Conservation (phyloP, 2,797 vertebrate species). For the Acanthurus leucopareius region DNA sequence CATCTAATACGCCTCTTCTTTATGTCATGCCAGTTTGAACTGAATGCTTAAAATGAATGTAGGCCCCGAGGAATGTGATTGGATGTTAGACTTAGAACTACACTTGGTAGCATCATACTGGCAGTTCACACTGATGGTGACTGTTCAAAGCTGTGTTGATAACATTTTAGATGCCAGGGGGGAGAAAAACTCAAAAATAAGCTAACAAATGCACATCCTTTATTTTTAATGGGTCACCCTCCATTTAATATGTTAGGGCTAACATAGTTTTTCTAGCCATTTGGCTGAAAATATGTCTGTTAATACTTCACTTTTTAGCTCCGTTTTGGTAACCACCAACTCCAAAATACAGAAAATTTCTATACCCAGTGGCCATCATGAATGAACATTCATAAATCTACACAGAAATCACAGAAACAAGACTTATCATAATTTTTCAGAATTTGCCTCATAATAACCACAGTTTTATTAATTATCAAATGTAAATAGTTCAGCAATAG, state of each 20-base stretch:
- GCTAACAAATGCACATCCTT: background rate
- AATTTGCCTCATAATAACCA: no score
- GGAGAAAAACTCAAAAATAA: background rate
- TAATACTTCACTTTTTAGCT: slow-evolving; percentile 1
- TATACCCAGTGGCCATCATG: no score
- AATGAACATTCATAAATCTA: no score
- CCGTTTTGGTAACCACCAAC: background rate
- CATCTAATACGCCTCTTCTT: slow-evolving; percentile 35
- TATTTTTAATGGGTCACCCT: no score
- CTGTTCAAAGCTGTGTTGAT: slow-evolving; percentile 39
- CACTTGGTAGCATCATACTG: slow-evolving; percentile 11
- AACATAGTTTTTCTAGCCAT: no score
- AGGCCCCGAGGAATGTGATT: slow-evolving; percentile 49
- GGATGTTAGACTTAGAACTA: slow-evolving; percentile 40
- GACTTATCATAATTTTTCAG: no score
- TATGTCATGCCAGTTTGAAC: slow-evolving; percentile 56
- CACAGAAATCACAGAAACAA: no score
- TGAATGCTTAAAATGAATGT: slow-evolving; percentile 60
- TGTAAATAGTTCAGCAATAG: no score
- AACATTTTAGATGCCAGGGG: background rate
- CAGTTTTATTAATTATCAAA: no score
- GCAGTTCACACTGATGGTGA: slow-evolving; percentile 30
- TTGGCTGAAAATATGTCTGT: no score
- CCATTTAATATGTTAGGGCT: no score
- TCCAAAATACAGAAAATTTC: background rate